Conservation (phyloP, 2,888 invertebrate genomes). For the Notodonta dromedarius region DNA sequence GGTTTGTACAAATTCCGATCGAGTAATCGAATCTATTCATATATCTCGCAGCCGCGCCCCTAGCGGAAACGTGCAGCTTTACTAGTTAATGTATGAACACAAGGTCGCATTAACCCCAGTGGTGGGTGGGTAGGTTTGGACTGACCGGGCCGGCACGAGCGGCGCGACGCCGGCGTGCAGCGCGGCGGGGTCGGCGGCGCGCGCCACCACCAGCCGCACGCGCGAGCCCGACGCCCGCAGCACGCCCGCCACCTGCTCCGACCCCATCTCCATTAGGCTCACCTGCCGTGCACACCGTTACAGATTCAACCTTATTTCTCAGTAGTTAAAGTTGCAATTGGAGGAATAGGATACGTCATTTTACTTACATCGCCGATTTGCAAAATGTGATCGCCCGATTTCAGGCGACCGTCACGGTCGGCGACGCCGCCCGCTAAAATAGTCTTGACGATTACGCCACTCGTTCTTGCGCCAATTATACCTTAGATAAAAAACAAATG, state of each 20-base stretch:
- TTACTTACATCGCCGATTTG: slow-evolving; percentile 94
- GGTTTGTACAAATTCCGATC: no score
- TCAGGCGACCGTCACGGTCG: slow-evolving; percentile 97
- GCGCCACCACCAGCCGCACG: slow-evolving; percentile 96
- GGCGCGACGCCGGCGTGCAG: slow-evolving; percentile 77
- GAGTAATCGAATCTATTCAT: no score
- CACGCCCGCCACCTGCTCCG: slow-evolving; percentile 98
- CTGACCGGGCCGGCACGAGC: slow-evolving; percentile 85
- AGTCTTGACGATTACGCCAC: slow-evolving; percentile 99
- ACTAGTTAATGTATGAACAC: no score
- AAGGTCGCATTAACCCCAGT: no score
- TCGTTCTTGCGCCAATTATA: slow-evolving; percentile 98
- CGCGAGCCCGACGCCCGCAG: slow-evolving; percentile 97
- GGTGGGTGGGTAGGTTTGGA: no score
- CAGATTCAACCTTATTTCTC: no score
- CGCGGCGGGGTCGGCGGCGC: slow-evolving; percentile 93
- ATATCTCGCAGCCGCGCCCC: no score
- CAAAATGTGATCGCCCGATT: slow-evolving; percentile 98
- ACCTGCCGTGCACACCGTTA: slow-evolving; percentile 48
- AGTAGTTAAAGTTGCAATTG: no score
- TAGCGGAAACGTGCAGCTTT: no score
- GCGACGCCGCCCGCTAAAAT: slow-evolving; percentile 99
- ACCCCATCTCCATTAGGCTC: slow-evolving; percentile 97
- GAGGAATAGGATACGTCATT: not conserved
- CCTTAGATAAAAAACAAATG: slow-evolving; percentile 62